These are phyloP conservation scores for Odontocolon sp. DNA, from an alignment of 2,888 invertebrate species.

Conservation along the genomic window DNA sequence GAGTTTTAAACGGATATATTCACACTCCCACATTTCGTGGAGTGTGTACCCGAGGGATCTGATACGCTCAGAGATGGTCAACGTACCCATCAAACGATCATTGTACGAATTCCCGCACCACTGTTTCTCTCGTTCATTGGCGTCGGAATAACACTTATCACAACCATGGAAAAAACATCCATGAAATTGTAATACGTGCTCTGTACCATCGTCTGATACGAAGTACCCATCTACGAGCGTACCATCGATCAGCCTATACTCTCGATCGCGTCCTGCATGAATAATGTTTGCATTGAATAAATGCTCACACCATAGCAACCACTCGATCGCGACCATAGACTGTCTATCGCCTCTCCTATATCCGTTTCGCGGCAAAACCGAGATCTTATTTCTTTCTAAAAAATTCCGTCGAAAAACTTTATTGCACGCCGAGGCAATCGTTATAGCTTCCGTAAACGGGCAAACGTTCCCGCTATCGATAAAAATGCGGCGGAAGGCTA, in stretches of 20 bases:
- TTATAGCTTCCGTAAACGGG: slow-evolving; percentile 66
- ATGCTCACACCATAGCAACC: slow-evolving; percentile 1
- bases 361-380: slow-evolving; percentile 2
- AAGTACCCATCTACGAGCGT: slow-evolving; percentile 3
- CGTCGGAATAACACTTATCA: background rate
- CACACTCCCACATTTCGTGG: background rate
- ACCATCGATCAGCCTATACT: background rate
- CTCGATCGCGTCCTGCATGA: background rate
- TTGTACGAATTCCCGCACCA: background rate
- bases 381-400: background rate
- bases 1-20: background rate
- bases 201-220: background rate
- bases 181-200: slow-evolving; percentile 1
- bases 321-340: background rate
- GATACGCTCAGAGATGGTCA: background rate
- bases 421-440: slow-evolving; percentile 37
- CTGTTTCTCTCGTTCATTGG: background rate
- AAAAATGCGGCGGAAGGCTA: slow-evolving; percentile 61
- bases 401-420: slow-evolving; percentile 35
- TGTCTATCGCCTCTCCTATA: slow-evolving; percentile 12
- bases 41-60: background rate
- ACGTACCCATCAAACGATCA: background rate
- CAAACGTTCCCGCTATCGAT: slow-evolving; percentile 60
- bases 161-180: background rate
- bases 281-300: background rate